These are phyloP conservation scores for Cuculus canorus DNA, from an alignment of 2,797 vertebrate genomes.

Conservation along the genomic window DNA sequence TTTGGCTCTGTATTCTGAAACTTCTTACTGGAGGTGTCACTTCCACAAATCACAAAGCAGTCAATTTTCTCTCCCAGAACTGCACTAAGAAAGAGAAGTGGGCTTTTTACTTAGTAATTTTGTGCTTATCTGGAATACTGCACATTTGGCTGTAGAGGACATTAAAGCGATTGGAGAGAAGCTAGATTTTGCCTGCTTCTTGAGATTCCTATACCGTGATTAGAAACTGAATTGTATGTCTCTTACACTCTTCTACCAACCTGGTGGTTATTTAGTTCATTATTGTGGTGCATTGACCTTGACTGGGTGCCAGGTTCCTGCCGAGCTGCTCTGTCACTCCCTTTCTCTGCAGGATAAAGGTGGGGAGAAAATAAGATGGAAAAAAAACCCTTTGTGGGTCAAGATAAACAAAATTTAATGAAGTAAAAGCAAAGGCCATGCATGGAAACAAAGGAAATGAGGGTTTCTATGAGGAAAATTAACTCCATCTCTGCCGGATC, in stretches of 20 bases:
- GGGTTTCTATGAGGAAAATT: too few relatives aligned
- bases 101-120: not conserved
- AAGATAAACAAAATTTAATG: too few relatives aligned
- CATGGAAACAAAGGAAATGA: too few relatives aligned
- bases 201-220: not conserved
- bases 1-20: not conserved
- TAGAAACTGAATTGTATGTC: not conserved
- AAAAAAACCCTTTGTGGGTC: too few relatives aligned
- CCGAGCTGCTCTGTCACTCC: too few relatives aligned
- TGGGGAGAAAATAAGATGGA: too few relatives aligned
- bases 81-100: not conserved
- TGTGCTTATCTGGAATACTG: not conserved
- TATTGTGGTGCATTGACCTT: too few relatives aligned
- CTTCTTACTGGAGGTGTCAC: not conserved
- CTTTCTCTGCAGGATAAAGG: too few relatives aligned
- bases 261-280: not conserved
- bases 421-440: too few relatives aligned
- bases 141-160: not conserved
- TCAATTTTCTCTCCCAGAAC: not conserved
- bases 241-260: not conserved
- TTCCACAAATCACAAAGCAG: not conserved
- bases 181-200: not conserved
- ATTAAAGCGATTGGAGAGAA: not conserved
- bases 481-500: too few relatives aligned
- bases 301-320: too few relatives aligned